Evolutionary conservation across 2,113 vertebrate species (phyloP).

Genomic region (Trematomus loennbergii): DNA sequence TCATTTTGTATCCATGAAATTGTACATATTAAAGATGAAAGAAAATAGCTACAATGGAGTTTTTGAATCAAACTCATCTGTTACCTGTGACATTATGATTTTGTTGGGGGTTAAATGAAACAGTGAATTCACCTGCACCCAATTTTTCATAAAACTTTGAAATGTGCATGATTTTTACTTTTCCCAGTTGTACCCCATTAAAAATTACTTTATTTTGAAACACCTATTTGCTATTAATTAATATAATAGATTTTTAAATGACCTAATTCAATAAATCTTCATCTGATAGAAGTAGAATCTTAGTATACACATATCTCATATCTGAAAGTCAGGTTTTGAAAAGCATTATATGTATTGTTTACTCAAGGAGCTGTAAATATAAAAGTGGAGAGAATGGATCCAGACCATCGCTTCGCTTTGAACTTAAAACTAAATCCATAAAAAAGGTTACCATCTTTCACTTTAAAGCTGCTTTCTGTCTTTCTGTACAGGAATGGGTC

Average conservation of each 20-base stretch:
- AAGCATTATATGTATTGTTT: neutral
- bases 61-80: too few relatives aligned
- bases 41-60: too few relatives aligned
- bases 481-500: constrained; percentile 87
- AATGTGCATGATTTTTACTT: too few relatives aligned
- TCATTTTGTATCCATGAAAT: too few relatives aligned
- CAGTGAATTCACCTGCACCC: too few relatives aligned
- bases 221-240: neutral
- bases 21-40: too few relatives aligned
- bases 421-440: neutral
- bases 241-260: too few relatives aligned
- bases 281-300: neutral
- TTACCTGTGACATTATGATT: too few relatives aligned
- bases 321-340: neutral
- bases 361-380: too few relatives aligned
- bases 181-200: neutral
- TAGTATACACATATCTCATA: neutral
- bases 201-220: neutral
- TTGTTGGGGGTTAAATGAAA: too few relatives aligned
- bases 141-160: too few relatives aligned
- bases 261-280: too few relatives aligned
- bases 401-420: neutral
- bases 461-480: neutral
- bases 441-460: neutral
- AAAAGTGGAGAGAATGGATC: neutral